Base-by-base conservation (phyloP, 2,797 vertebrate species). In the Dromococcyx pavoninus region DNA sequence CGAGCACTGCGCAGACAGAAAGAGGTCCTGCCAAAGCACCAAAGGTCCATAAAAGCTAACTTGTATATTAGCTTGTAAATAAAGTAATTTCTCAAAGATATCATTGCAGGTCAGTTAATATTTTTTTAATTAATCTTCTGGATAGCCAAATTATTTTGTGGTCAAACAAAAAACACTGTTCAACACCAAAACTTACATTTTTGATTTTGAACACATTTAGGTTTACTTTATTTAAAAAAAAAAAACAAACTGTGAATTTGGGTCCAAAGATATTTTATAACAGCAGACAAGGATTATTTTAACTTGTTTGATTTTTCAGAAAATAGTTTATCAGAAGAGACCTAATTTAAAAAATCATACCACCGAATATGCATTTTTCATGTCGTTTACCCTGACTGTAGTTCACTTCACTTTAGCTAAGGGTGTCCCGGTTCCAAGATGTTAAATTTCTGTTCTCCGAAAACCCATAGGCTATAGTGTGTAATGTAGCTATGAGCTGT, bases 1-100 rank as follows among this genome's bases (percentile, higher is more conserved):
- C 43, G 41, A 15, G 5, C 6, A 3, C 2, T 2, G 7, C 5
- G 14, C 0, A 0, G 7, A 22, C 44, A 62, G 57, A 22, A 54
- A 23, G 9, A 18, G 7, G n/a, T 32, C 48, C n/a, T n/a, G 39
- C 17, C 77, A 9, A 13, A 17, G 4, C 8, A 17, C 37, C 23
- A 18, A 21, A 7, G 4, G 15, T 16, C 24, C 33, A 32, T 27
- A 13, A 23, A 33, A 53, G 14, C 6, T 27, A 60, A 58, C 91
- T 50, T 18, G 11, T 3, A 0, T 10, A 8, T 41, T n/a, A 58
- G 41, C 32, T 41, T 16, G 4, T 24, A 39, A 62, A 35, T 11
- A 37, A 54, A 82, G 24, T 5, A 8, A 32, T 35, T 73, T 72
- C 43, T 32, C 46, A 51, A 61, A 51, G 11, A 17, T 18, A 11